A percentile compares a stretch with the other conserved stretches of the same genome.
These are phyloP conservation scores for Idris sp. DNA, from an alignment of 1,140 invertebrate species.

Conservation along the genomic window DNA sequence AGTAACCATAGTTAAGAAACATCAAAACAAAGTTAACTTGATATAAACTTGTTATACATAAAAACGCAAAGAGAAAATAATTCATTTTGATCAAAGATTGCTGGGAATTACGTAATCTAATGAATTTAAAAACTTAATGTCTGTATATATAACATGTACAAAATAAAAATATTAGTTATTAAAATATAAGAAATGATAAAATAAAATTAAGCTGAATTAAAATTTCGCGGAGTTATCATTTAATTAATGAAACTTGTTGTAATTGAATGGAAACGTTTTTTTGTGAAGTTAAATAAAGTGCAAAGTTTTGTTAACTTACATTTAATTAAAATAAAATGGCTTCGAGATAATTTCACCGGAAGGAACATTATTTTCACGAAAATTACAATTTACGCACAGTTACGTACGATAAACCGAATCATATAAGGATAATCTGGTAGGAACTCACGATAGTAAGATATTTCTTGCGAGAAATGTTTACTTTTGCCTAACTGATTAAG, in stretches of 20 bases:
- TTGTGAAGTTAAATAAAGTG: too few relatives aligned
- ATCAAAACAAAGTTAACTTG: conserved; percentile 8
- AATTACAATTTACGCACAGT: conserved; percentile 26
- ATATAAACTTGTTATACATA: too few relatives aligned
- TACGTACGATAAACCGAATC: conserved; percentile 23
- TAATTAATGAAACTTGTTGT: not conserved
- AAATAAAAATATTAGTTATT: too few relatives aligned
- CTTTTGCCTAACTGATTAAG: conserved; percentile 11
- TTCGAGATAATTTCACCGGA: conserved; percentile 24
- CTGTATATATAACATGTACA: too few relatives aligned
- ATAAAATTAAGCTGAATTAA: too few relatives aligned
- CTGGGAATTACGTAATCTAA: too few relatives aligned
- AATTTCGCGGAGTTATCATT: too few relatives aligned
- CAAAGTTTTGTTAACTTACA: conserved; percentile 9
- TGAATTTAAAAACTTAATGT: too few relatives aligned
- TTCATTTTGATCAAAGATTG: too few relatives aligned
- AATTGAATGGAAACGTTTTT: not conserved
- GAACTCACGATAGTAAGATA: conserved; percentile 8
- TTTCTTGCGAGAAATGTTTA: not conserved
- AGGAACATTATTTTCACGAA: conserved; percentile 6
- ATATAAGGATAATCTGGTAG: conserved; percentile 25
- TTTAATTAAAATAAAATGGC: conserved; percentile 21
- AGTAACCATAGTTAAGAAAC: conserved; percentile 7
- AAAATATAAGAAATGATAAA: too few relatives aligned
- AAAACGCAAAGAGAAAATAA: not conserved